These are phyloP conservation scores for Phymastichus coffea DNA, from an alignment of 1,140 invertebrate species.

Conservation along the genomic window DNA sequence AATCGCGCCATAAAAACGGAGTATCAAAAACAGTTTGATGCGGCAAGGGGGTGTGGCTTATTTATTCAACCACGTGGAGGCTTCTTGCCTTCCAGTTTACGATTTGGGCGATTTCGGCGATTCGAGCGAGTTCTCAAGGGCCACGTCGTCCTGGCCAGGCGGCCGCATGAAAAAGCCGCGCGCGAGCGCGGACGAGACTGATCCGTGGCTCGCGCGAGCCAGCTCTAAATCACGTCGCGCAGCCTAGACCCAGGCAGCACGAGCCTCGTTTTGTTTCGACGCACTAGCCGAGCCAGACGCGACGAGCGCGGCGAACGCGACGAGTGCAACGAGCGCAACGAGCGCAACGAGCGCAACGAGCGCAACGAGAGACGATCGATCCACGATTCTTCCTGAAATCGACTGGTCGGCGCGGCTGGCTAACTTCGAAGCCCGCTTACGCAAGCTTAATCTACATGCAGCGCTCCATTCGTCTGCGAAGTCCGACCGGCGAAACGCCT, in stretches of 20 bases:
- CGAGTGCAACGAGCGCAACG: too few relatives aligned
- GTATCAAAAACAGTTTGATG: conserved; percentile 27
- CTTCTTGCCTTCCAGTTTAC: background rate
- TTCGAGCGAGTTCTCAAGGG: conserved; percentile 14
- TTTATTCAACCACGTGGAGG: conserved; percentile 1
- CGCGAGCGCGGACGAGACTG: background rate
- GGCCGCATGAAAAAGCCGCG: background rate
- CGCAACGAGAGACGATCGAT: too few relatives aligned
- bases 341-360: too few relatives aligned
- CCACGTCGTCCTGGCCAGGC: too few relatives aligned
- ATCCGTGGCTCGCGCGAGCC: background rate
- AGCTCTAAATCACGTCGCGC: conserved; percentile 19
- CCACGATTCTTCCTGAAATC: conserved; percentile 37
- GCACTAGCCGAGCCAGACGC: conserved; percentile 9
- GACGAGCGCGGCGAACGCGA: too few relatives aligned
- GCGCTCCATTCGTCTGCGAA: too few relatives aligned
- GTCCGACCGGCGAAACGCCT: background rate
- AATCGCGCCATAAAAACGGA: conserved; percentile 20
- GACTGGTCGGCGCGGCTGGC: conserved; percentile 45
- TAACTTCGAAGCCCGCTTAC: conserved; percentile 35
- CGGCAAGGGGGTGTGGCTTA: background rate
- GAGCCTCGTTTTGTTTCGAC: conserved; percentile 5
- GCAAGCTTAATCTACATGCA: background rate
- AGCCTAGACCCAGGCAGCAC: background rate
- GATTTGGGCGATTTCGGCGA: too few relatives aligned